Conservation (phyloP, 2,888 invertebrate species). For the Diadegma fenestrale region DNA sequence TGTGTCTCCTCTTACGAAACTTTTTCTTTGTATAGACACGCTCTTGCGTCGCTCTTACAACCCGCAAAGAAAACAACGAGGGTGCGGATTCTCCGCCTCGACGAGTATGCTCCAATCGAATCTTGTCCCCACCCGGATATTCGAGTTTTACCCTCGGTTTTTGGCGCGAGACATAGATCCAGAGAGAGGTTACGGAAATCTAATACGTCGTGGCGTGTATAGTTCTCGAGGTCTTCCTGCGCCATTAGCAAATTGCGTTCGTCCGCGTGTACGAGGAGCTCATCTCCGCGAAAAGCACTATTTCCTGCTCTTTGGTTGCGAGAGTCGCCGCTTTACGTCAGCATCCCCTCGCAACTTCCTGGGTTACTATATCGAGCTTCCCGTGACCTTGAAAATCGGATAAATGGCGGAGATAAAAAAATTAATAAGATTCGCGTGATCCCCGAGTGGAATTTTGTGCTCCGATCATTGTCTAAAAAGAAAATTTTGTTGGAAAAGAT, state of each 20-base stretch:
- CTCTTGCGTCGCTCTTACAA: conserved; percentile 16
- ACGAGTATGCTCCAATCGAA: conserved; percentile 35
- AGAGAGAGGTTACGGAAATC: conserved; percentile 24
- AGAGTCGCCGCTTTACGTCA: conserved; percentile 59
- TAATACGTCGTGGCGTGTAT: conserved; percentile 38
- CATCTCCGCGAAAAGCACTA: conserved; percentile 33
- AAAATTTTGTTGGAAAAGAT: too few relatives aligned
- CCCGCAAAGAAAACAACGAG: conserved; percentile 40
- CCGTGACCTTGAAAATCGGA: neutral
- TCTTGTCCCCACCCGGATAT: conserved; percentile 34
- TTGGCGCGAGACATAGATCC: conserved; percentile 28
- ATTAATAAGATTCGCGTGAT: neutral
- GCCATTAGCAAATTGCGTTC: conserved; percentile 73
- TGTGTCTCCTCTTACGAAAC: conserved; percentile 35
- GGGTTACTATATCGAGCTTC: neutral
- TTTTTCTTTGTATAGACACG: conserved; percentile 34
- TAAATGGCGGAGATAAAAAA: neutral
- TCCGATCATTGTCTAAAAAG: conserved; percentile 7
- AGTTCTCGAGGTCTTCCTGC: conserved; percentile 59
- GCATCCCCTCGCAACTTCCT: conserved; percentile 50
- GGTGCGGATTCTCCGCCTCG: conserved; percentile 47
- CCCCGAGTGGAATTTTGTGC: neutral
- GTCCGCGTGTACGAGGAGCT: conserved; percentile 16
- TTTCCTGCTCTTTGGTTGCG: conserved; percentile 49
- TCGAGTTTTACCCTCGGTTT: conserved; percentile 59